These are phyloP conservation scores for Andinoacara biseriatus DNA, from an alignment of 2,113 vertebrate species.

Conservation along the genomic window DNA sequence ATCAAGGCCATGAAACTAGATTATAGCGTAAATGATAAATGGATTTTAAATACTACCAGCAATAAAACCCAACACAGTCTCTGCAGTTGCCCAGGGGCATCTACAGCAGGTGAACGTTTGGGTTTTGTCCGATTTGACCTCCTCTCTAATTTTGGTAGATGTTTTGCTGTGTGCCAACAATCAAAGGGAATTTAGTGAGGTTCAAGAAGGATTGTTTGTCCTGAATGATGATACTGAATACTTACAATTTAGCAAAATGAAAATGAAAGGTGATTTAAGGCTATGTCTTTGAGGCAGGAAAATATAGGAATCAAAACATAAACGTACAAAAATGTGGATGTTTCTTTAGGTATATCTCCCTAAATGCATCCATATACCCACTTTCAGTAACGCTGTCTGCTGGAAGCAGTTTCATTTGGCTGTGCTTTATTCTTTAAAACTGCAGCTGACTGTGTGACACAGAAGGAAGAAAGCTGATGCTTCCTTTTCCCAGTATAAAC, in stretches of 20 bases:
- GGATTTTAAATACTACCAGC: background rate
- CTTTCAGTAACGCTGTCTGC: background rate
- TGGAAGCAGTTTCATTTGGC: conserved; percentile 7
- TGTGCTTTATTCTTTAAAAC: background rate
- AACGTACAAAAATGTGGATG: background rate
- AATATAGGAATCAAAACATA: background rate
- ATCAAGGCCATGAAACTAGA: background rate
- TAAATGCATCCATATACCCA: background rate
- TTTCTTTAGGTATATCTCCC: background rate
- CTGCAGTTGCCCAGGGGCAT: background rate
- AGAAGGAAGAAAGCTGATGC: conserved; percentile 15
- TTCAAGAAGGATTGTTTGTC: conserved; percentile 30
- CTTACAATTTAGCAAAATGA: background rate
- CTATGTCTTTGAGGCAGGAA: background rate
- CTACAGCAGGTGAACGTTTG: background rate
- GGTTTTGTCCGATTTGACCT: conserved; percentile 17
- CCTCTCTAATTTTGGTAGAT: conserved; percentile 1
- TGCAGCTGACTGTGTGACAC: background rate
- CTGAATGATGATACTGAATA: background rate
- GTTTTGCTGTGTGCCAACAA: conserved; percentile 2
- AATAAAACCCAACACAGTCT: background rate
- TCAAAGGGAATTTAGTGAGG: conserved; percentile 21
- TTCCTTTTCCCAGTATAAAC: background rate
- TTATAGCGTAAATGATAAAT: background rate
- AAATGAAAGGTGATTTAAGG: conserved; percentile 2